Base-by-base conservation (phyloP, 2,113 vertebrate species). In the Thermophis baileyi region DNA sequence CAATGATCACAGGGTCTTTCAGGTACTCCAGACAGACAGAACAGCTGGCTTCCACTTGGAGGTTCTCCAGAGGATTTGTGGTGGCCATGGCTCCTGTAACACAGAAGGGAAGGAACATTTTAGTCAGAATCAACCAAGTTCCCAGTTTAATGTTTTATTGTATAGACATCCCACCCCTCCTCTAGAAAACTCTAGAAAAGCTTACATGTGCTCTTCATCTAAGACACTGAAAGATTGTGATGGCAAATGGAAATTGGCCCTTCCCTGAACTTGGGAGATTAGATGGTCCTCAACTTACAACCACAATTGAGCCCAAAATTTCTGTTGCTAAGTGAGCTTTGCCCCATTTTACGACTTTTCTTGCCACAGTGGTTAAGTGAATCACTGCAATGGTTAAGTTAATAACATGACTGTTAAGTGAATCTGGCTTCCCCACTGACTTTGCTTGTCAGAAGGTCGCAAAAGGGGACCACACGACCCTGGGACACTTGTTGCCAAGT, bases 21-120 rank as follows among this genome's bases (percentile, higher is more conserved):
- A 99, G 98, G 35, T 99, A 98, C 91, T 99, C 98, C 96, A 98
- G 94, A 93, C 98, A 99, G 96, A 99, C 98, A 85, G 98, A 98
- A 92, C 98, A 99, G 92, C 98, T 99, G 6, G 98, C 97, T 89
- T 99, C 98, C 63, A 97, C 98, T 88, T 96, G 97, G n/a, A 97
- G 93, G 94, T 96, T 97, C 94, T 96, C 97, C 95, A 97, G 94
- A 51, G 95, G 93, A 24, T 94, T 94, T 86, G 93, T 94, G 24
- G 91, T 94, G 27, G 93, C 93, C 93, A 94, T 94, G 91, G 12
- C 40, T 89, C 46, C 87, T 92, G 40, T 35, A 40, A 63, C 10
- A 9, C 25, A 86, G 18, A n/a, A 10, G 69, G n/a, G n/a, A 18
- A 53, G 35, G 35, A 9, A 30, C 53, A 22, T 10, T 40, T 10